Evolutionary conservation across 2,797 vertebrate genomes (phyloP), one percentile per base, ranked within the genome.

Genomic region (Spinus olivaceus): DNA sequence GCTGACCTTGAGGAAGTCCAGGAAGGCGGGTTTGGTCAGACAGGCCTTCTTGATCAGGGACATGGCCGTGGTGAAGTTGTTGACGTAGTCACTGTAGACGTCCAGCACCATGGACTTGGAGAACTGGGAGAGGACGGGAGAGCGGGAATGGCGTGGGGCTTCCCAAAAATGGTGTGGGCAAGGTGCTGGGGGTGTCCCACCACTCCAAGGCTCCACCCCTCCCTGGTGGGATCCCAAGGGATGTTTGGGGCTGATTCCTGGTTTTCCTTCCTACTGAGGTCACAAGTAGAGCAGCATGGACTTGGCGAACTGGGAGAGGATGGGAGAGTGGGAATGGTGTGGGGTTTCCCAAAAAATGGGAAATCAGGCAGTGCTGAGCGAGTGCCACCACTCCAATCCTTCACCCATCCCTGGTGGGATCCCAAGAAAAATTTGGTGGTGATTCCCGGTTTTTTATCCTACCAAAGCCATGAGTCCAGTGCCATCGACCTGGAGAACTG

Each of bases 21-120:
- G 98, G 91, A 99, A 99, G 2, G 98, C 98, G 0, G 99, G 99
- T 72, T 99, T 99, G 95, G 99, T 99, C 95, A 99, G 97, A 81
- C 99, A 99, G 5, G 99, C 99, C 95, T 99, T 99, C 96, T 99
- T 99, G 88, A 99, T 99, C 69, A 99, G 98, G 9, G 99, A 98
- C 99, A 99, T 99, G 97, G 99, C 99, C 0, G 97, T 98, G 89
- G 99, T 99, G 97, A 99, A 99, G 98, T 99, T 99, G 98, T 99
- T 99, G 94, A 99, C 99, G 0, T 99, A 99, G 32, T 99, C 99
- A 0, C 99, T 99, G 97, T 99, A 99, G 8, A 99, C 98, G 0
- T 99, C 99, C 57, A 60, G 57, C 57, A 60, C 57, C 56, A 59
- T 59, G 56, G 53, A 59, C 56, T 59, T 59, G 56, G 56, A 59